These are phyloP conservation scores for Lamprotornis superbus DNA, from an alignment of 2,113 vertebrate species.

Conservation along the genomic window DNA sequence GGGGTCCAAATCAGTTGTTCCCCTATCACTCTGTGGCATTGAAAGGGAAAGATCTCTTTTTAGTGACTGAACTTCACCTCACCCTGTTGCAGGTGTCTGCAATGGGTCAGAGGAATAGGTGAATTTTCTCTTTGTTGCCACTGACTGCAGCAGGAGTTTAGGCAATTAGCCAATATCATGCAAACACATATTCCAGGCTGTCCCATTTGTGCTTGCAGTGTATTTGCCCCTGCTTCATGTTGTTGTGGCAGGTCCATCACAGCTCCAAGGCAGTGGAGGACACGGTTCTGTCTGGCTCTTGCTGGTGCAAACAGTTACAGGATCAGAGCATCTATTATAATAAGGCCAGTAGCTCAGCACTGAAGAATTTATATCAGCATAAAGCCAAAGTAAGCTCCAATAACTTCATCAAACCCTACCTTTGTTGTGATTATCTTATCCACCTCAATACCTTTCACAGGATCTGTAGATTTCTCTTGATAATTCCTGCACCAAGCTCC, in stretches of 20 bases:
- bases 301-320: not conserved
- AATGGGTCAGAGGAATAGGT: not conserved
- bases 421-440: not conserved
- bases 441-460: not conserved
- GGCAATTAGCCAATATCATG: not conserved
- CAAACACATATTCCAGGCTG: not conserved
- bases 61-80: not conserved
- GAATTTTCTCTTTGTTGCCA: not conserved
- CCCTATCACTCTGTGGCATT: not conserved
- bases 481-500: not conserved
- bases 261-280: not conserved
- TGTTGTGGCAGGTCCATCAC: not conserved
- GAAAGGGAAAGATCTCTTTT: not conserved
- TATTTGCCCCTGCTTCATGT: not conserved
- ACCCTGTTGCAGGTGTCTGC: not conserved
- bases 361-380: not conserved
- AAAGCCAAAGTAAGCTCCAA: not conserved
- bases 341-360: not conserved
- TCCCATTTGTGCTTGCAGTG: not conserved
- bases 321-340: not conserved
- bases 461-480: not conserved
- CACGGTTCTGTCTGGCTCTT: not conserved
- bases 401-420: not conserved
- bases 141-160: not conserved
- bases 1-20: not conserved